These are phyloP conservation scores for Gari tellinella DNA, from an alignment of 2,888 invertebrate genomes.

Conservation along the genomic window DNA sequence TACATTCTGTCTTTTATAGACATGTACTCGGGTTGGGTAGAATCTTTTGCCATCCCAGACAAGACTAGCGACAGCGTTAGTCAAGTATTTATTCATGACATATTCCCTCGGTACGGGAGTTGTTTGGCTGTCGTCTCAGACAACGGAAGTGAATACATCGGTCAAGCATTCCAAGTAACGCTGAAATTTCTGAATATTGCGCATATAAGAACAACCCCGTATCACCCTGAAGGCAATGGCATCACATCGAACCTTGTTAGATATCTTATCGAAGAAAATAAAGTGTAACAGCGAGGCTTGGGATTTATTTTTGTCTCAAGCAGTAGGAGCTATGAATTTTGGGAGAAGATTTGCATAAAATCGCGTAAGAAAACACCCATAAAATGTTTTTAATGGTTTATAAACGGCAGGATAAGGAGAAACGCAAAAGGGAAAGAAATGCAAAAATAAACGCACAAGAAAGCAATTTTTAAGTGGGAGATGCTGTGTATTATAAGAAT, in stretches of 20 bases:
- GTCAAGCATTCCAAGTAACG: slow-evolving; percentile 12
- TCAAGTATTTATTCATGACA: slow-evolving; percentile 45
- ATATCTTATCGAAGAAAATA: slow-evolving; percentile 12
- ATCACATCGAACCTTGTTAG: slow-evolving; percentile 19
- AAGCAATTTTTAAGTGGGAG: slow-evolving; percentile 5
- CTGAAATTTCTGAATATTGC: slow-evolving; percentile 14
- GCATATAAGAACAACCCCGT: slow-evolving; percentile 7
- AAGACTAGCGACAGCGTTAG: slow-evolving; percentile 40
- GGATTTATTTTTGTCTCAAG: slow-evolving; percentile 9
- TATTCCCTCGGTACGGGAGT: slow-evolving; percentile 43
- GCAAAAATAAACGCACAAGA: slow-evolving; percentile 13
- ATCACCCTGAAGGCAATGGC: slow-evolving; percentile 15
- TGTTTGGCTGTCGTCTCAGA: slow-evolving; percentile 26
- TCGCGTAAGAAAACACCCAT: slow-evolving; percentile 43
- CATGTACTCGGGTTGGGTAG: slow-evolving; percentile 38
- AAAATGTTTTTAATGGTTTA: slow-evolving; percentile 41
- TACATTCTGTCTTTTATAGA: slow-evolving; percentile 38
- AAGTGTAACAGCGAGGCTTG: slow-evolving; percentile 4
- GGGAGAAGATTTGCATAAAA: slow-evolving; percentile 25
- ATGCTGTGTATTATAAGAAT: slow-evolving; percentile 15
- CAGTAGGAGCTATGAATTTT: slow-evolving; percentile 11
- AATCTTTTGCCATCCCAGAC: slow-evolving; percentile 45
- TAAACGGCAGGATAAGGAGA: slow-evolving; percentile 21
- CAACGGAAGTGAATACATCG: slow-evolving; percentile 19
- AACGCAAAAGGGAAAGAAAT: slow-evolving; percentile 24